Base-by-base conservation (phyloP, 2,888 invertebrate species). In the Leptinotarsa juncta region DNA sequence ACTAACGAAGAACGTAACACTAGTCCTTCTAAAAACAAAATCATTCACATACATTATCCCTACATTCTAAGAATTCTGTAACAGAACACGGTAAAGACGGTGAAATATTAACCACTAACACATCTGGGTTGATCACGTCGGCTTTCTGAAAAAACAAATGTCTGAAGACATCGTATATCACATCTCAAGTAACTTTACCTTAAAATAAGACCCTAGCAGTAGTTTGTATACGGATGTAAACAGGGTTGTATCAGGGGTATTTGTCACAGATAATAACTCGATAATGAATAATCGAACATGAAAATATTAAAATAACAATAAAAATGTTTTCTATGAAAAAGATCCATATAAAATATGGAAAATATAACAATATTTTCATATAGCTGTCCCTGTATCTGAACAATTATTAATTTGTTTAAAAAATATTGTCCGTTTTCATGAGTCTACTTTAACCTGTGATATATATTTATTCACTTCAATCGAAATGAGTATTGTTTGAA, bases 21-120 rank as follows among this genome's bases (percentile, higher is more conserved):
- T 62, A 5, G 16, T 62, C 5, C 32, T n/a, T 32, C 3, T n/a
- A 32, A 62, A 26, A 26, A 7, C 26, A 32, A 42, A 16, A 62
- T 62, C 42, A 62, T 62, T 42, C 32, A 42, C n/a, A 10, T 62
- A 62, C n/a, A 26, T 15, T 42, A 62, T 26, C 26, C 20, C 32
- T n/a, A 32, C 62, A 32, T 62, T 62, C 62, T 32, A n/a, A 42
- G 68, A 50, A 55, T 68, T 42, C 68, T 3, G 68, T 68, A 55
- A 68, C 20, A 18, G 14, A 68, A 55, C 57, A 53, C 68, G 55
- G 42, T 55, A 12, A 32, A 50, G 48, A 68, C 18, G 5, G 69
- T 75, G 72, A 75, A 69, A 75, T 72, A 75, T 75, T 75, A 75
- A 75, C 75, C 75, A 69, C 75, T 62, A 60, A 72, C 65, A 76